Base-by-base conservation (phyloP, 2,888 invertebrate genomes). In the Drosophila mettleri region DNA sequence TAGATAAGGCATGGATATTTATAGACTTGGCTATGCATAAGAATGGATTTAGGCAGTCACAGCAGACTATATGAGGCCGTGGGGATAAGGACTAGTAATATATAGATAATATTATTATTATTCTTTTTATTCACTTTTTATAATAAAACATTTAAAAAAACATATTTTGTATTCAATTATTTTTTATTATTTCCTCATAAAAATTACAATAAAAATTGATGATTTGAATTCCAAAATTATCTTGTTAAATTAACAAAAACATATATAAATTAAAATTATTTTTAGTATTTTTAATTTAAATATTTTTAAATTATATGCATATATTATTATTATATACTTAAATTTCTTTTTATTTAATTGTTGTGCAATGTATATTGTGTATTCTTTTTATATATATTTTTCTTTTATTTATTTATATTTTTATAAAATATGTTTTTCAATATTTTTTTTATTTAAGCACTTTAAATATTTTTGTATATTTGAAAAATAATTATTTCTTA, bases 1-100 rank as follows among this genome's bases (percentile, higher is more conserved):
- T 76, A 57, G 60, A 24, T 71, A 48, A 48, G 29, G 27, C 16
- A 27, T 6, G 3, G 0, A 3, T 45, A 45, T 45, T 27, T 7
- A 45, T 45, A 27, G 45, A 45, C 6, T 10, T 3, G 10, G 31
- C 14, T 38, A 29, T 31, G 18, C 54, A 36, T 27, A 60, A 58
- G 69, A 18, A 41, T 36, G 10, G 33, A n/a, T 52, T 18, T 36
- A 29, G 20, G 43, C 8, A 27, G 38, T 6, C 14, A 18, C 14
- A 7, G 2, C 12, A 41, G 18, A 22, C 31, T 14, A 33, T 31
- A 7, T 33, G 1, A 18, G 12, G 22, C 16, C 34, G 1, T 34
- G 16, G 10, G 10, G 16, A n/a, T 22, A 10, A 33, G n/a, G 18
- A 18, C 27, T 10, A 12, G 18, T 8, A 20, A 7, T 5, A 5